Percentiles rank a stretch among this genome's conserved stretches.
Evolutionary conservation across 2,797 vertebrate species (phyloP).

Genomic region (Pseudocheirus occidentalis): DNA sequence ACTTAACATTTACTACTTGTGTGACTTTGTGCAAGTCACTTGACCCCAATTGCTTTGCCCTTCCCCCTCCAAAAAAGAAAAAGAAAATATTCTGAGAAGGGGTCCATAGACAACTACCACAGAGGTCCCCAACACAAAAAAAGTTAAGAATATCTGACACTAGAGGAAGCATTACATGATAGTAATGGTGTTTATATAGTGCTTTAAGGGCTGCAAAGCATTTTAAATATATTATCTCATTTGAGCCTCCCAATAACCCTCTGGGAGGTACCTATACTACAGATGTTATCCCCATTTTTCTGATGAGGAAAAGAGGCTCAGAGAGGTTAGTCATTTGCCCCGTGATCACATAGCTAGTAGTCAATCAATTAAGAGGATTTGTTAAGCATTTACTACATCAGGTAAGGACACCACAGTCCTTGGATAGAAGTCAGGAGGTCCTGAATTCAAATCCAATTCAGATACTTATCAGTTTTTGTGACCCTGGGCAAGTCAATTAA

Average conservation of each 20-base stretch:
- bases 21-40: too few relatives aligned
- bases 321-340: background rate
- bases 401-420: background rate
- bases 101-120: background rate
- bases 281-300: background rate
- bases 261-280: background rate
- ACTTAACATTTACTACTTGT: too few relatives aligned
- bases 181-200: background rate
- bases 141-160: background rate
- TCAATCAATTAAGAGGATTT: background rate
- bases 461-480: background rate
- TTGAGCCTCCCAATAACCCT: background rate
- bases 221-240: background rate
- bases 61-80: too few relatives aligned
- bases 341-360: background rate
- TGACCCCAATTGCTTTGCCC: too few relatives aligned
- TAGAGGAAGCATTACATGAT: background rate
- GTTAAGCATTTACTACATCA: background rate
- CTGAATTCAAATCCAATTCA: background rate
- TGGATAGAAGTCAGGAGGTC: too few relatives aligned
- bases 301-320: background rate
- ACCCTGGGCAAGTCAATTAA: background rate
- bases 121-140: background rate
- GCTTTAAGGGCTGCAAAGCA: background rate
- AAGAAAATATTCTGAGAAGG: background rate